Evolutionary conservation across 2,888 invertebrate species (phyloP).

Genomic region (Cataglyphis rosenhaueri): DNA sequence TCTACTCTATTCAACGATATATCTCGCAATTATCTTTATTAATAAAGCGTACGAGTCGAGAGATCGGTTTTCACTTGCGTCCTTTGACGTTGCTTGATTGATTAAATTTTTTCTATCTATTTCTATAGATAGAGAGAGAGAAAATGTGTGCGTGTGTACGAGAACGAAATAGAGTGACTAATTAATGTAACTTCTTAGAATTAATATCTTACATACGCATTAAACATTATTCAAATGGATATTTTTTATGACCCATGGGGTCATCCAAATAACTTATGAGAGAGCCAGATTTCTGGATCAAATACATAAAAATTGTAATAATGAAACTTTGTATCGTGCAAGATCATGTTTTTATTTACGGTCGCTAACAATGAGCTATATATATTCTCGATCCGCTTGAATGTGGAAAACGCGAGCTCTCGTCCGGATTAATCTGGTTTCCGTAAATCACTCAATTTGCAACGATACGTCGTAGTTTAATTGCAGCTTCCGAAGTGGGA

Average conservation of each 20-base stretch:
- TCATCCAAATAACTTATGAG: neutral
- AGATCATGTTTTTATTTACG: neutral
- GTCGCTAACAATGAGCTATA: neutral
- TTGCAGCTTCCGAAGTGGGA: neutral
- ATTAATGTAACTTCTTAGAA: neutral
- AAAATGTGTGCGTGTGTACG: neutral
- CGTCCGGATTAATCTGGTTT: conserved; percentile 48
- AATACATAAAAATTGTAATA: neutral
- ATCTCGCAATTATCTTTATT: conserved; percentile 47
- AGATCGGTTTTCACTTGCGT: neutral
- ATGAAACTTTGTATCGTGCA: neutral
- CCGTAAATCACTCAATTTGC: conserved; percentile 72
- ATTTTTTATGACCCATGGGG: neutral
- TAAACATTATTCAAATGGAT: neutral
- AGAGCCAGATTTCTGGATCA: neutral
- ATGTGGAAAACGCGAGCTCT: conserved; percentile 17
- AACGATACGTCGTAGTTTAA: conserved; percentile 48
- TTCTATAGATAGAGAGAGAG: neutral
- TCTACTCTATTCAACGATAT: conserved; percentile 3
- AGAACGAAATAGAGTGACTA: conserved; percentile 10
- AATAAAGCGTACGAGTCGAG: conserved; percentile 19
- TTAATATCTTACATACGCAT: neutral
- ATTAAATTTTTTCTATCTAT: conserved; percentile 17
- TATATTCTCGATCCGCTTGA: neutral
- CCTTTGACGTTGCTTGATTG: conserved; percentile 15